These are phyloP conservation scores for Mesorhabditis sp. DNA, from an alignment of 2,888 invertebrate species.

Conservation along the genomic window DNA sequence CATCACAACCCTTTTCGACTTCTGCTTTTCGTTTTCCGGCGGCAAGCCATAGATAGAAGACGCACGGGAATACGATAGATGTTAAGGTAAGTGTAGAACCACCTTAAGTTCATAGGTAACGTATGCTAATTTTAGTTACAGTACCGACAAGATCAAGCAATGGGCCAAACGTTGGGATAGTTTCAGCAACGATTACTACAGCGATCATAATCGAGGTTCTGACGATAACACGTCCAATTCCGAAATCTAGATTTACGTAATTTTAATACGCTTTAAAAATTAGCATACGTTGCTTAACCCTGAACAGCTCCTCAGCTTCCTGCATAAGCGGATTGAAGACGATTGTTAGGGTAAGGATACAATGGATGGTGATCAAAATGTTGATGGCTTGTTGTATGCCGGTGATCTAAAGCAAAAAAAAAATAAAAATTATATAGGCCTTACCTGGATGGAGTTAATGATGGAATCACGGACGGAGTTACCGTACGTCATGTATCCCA, in stretches of 20 bases:
- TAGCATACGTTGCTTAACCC: conserved; percentile 40
- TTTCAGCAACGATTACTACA: conserved; percentile 22
- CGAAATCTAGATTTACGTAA: conserved; percentile 24
- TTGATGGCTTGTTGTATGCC: conserved; percentile 49
- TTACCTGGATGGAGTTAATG: conserved; percentile 43
- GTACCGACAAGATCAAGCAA: conserved; percentile 25
- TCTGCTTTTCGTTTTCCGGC: conserved; percentile 33
- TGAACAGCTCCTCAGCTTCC: conserved; percentile 51
- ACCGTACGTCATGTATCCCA: conserved; percentile 48
- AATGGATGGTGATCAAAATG: conserved; percentile 53
- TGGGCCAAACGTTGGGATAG: conserved; percentile 37
- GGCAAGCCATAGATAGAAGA: conserved; percentile 47
- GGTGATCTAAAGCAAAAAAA: conserved; percentile 20
- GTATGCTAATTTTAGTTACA: conserved; percentile 5
- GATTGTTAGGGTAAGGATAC: conserved; percentile 50
- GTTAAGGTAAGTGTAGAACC: conserved; percentile 49
- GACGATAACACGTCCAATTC: conserved; percentile 38
- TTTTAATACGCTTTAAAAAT: neutral
- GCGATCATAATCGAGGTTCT: conserved; percentile 43
- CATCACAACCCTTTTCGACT: conserved; percentile 21
- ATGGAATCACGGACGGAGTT: conserved; percentile 45
- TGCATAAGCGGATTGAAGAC: conserved; percentile 54
- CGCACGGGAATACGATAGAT: conserved; percentile 49
- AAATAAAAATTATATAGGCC: neutral
- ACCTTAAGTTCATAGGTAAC: conserved; percentile 15